Base-by-base conservation (phyloP, 1,140 invertebrate species). In the Octopus bimaculoides region DNA sequence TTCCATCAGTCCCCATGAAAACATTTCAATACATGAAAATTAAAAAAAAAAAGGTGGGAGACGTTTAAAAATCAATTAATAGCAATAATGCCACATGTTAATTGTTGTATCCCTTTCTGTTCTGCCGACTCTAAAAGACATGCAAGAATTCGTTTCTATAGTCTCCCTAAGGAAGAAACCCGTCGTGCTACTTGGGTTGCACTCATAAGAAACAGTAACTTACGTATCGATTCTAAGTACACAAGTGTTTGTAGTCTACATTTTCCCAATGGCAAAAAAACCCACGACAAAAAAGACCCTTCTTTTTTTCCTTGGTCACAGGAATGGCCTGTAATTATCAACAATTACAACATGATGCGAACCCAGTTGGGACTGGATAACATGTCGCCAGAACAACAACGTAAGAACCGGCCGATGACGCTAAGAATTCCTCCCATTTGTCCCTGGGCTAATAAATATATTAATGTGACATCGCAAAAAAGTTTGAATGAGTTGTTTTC, bases 211-310 rank as follows among this genome's bases (percentile, higher is more conserved):
- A 71, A 71, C 14, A 71, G 5, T 20, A 71, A 71, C 26, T 20
- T 71, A 6, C 66, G 66, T 17, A 71, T 14, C 3, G 26, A 14
- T 17, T 71, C 66, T 10, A 14, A 20, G 66, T 71, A 71, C 14
- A 71, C 66, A 17, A 71, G 66, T 17, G 66, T 71, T 6, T 71
- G 66, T 71, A 71, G 66, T 71, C 66, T 71, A 9, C 66, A 71
- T 71, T 71, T 71, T 17, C 66, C 66, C 5, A 20, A 20, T n/a
- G 66, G 66, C 26, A 12, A 14, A 14, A 71, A 71, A 20, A 71
- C 66, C 5, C 26, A 71, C 14, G 66, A 71, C 66, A 71, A 14
- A 14, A 71, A 71, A 20, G 66, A 71, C 14, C 66, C 66, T 71
- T 71, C 66, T 17, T 12, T 71, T n/a, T 71, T 71, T 6, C 66